phyloP scores from a whole-genome alignment of 2,888 invertebrate genomes.

The Nudaria mundana region DNA sequence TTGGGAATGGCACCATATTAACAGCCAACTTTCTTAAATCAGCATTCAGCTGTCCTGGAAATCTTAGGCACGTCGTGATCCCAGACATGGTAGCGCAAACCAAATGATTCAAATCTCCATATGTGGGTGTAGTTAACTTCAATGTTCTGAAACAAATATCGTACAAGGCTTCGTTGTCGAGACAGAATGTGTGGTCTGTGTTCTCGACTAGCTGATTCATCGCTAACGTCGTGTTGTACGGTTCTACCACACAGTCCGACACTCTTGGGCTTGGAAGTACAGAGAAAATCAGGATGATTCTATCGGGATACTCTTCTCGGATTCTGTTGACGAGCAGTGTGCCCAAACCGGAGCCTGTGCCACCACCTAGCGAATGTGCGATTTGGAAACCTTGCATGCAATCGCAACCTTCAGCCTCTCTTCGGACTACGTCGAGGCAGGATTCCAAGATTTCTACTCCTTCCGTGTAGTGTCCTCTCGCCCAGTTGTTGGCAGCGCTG shows the following conservation, averaged over 20 bases:
- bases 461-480: conserved; percentile 93
- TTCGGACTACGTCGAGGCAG: conserved; percentile 88
- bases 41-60: conserved; percentile 74
- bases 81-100: conserved; percentile 93
- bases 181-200: conserved; percentile 83
- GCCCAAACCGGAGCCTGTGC: conserved; percentile 74
- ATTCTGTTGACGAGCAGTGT: conserved; percentile 91
- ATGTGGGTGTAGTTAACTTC: conserved; percentile 88
- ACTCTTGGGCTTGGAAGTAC: conserved; percentile 92
- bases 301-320: conserved; percentile 93
- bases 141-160: conserved; percentile 91
- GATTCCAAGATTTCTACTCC: conserved; percentile 94
- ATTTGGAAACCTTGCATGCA: conserved; percentile 94
- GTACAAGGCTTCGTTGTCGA: conserved; percentile 86
- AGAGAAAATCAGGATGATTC: conserved; percentile 90
- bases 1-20: conserved; percentile 84
- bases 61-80: conserved; percentile 90
- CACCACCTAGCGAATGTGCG: conserved; percentile 85
- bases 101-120: conserved; percentile 91
- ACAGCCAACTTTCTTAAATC: conserved; percentile 71
- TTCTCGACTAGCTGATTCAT: conserved; percentile 93
- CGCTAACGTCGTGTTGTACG: conserved; percentile 92
- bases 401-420: conserved; percentile 94
- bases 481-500: conserved; percentile 75
- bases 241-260: conserved; percentile 83